These are phyloP conservation scores for Temnothorax unifasciatus DNA, from an alignment of 2,888 invertebrate genomes.

Conservation along the genomic window DNA sequence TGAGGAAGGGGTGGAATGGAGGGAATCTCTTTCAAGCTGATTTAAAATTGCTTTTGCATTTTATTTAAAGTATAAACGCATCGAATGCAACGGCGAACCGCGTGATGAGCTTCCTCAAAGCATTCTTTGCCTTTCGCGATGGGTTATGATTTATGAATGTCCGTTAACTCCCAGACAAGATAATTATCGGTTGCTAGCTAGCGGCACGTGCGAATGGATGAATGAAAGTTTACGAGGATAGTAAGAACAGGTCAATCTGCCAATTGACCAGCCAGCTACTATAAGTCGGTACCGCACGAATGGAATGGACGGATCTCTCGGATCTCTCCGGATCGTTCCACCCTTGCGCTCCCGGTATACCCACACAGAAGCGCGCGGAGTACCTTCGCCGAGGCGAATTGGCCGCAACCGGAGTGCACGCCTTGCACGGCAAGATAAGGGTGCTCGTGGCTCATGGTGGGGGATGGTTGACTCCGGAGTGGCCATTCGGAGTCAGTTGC, in stretches of 20 bases:
- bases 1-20: too few relatives aligned
- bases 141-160: background rate
- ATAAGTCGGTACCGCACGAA: constrained; percentile 69
- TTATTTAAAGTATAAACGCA: background rate
- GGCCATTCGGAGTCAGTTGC: constrained; percentile 84
- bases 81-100: background rate
- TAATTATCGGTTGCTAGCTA: constrained; percentile 45
- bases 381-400: constrained; percentile 75
- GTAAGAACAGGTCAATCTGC: constrained; percentile 82
- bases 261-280: constrained; percentile 79
- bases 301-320: constrained; percentile 68
- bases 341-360: constrained; percentile 44
- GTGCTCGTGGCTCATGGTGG: constrained; percentile 78
- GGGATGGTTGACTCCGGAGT: constrained; percentile 81
- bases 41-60: background rate
- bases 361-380: constrained; percentile 32
- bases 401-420: constrained; percentile 76
- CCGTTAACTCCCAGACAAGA: background rate
- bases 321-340: constrained; percentile 70
- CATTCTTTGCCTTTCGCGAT: background rate
- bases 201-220: constrained; percentile 78
- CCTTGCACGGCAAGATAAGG: constrained; percentile 82
- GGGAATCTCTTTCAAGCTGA: background rate
- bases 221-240: constrained; percentile 82
- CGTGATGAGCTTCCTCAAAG: background rate